Base-by-base conservation (phyloP, 1,140 invertebrate species). In the Chelonus insularis region DNA sequence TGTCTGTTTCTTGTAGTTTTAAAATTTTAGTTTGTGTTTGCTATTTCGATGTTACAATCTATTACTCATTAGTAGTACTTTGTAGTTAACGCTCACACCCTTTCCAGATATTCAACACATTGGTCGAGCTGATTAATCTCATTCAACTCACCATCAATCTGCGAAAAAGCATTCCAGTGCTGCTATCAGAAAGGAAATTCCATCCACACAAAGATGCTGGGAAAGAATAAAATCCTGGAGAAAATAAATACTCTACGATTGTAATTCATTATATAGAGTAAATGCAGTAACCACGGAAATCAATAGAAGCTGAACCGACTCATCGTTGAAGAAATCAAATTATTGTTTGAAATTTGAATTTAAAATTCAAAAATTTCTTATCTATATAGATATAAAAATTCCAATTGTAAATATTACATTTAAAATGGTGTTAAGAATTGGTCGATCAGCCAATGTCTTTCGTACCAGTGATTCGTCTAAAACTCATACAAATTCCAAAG, bases 11-110 rank as follows among this genome's bases (percentile, higher is more conserved):
- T n/a, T n/a, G n/a, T n/a, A n/a, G n/a, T n/a, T n/a, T 59, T 52
- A 39, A 43, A 56, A 34, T 29, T 60, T 45, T 43, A 54, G 29
- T 51, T 65, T 64, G 4, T 54, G 45, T 62, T 39, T 50, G 43
- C 63, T 57, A 65, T 65, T 61, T 52, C 47, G 56, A 47, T 51
- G 62, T 68, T 62, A 52, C 58, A 41, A 39, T 47, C 64, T 47
- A 25, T 61, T 57, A 57, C 57, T 63, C 66, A 62, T 72, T 75
- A 68, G 69, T 77, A 68, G 75, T 77, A 72, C 70, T 73, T 78
- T 70, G 75, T 81, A 75, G 77, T 74, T 80, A 78, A 81, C 74
- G 60, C 79, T 81, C 78, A 81, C 78, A 81, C 72, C 74, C 68
- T 79, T 79, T 60, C 70, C 64, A 80, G 77, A 70, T 80, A 63